These are phyloP conservation scores for Parus major DNA, from an alignment of 2,113 vertebrate species.

Conservation along the genomic window DNA sequence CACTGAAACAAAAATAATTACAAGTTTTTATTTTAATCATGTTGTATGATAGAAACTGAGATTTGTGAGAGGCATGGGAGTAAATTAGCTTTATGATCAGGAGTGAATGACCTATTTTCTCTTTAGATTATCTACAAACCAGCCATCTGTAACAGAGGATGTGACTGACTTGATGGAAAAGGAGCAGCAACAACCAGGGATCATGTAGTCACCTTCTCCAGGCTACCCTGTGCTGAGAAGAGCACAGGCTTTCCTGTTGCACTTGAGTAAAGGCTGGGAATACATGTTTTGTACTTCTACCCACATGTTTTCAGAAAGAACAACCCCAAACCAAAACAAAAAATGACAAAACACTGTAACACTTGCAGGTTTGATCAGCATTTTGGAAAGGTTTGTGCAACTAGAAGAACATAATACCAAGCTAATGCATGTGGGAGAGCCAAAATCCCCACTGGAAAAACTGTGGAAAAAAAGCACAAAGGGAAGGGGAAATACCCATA, in stretches of 20 bases:
- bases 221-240: neutral
- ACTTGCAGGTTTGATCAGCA: neutral
- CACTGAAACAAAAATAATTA: neutral
- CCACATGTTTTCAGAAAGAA: neutral
- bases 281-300: neutral
- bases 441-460: constrained; percentile 4
- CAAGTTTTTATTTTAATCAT: neutral
- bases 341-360: neutral
- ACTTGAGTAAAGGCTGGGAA: neutral
- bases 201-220: neutral
- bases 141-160: neutral
- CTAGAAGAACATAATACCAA: neutral
- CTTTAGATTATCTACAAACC: neutral
- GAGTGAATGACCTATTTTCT: neutral
- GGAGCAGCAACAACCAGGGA: neutral
- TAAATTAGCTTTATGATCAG: neutral
- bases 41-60: neutral
- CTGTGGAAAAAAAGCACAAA: neutral
- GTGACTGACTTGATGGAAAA: constrained; percentile 4
- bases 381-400: neutral
- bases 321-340: neutral
- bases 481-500: neutral
- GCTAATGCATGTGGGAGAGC: neutral
- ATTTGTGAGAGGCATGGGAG: neutral
- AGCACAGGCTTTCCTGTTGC: neutral